Evolutionary conservation across 1,140 invertebrate genomes (phyloP), one percentile per base, ranked within the genome.

Genomic region (Zaprionus capensis): DNA sequence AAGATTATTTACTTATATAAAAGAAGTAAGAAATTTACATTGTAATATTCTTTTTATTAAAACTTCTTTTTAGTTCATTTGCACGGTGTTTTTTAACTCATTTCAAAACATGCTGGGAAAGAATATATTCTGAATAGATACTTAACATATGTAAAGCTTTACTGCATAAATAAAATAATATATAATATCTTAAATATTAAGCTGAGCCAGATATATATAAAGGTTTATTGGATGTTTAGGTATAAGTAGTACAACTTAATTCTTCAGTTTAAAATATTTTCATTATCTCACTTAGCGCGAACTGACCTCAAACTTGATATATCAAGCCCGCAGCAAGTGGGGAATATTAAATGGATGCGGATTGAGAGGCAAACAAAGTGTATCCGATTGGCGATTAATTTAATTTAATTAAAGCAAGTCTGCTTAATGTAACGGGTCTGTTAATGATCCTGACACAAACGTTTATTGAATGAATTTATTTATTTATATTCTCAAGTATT

Each of bases 371-470:
- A 75, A 71, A 49, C 66, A 71, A 71, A 71, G 22, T 53, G 61
- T 61, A 59, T 65, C 53, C 38, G 67, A 65, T 59, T 58, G 61
- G 6, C 68, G 61, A 76, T 76, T 76, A 71, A 76, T 76, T 66
- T 65, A 71, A 76, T 76, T 76, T 59, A 76, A 76, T 76, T 71
- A 76, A 76, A 41, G 68, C 31, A 49, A 64, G 65, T 28, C 72
- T 38, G 67, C 72, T 71, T 61, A 76, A 76, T 76, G 68, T 76
- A 76, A 76, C 73, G 68, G 73, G 31, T 24, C 73, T 71, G 68
- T 76, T 76, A 76, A 76, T 76, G 73, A 76, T 76, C 73, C 69
- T 65, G 73, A 76, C 73, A 76, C 71, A 59, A 76, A 76, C 73
- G 68, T 71, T 76, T 76, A 76, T 71, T 76, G 73, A 76, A 76